Percentiles rank a stretch among this genome's conserved stretches.
These are phyloP conservation scores for Oreochromis aureus DNA, from an alignment of 2,113 vertebrate species.

Conservation along the genomic window DNA sequence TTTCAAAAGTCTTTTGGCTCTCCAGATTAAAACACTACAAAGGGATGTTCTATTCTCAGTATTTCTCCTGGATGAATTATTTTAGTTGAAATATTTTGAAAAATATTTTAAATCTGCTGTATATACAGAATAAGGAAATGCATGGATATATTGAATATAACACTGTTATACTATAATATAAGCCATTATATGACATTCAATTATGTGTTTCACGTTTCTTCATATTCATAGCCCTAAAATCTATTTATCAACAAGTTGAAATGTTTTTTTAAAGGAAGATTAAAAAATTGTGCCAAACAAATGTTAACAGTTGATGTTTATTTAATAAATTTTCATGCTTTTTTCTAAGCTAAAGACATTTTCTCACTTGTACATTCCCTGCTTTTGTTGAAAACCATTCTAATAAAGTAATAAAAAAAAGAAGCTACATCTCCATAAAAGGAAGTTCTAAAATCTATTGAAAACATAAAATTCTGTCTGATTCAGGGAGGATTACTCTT, in stretches of 20 bases:
- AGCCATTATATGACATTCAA: neutral
- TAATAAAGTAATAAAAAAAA: neutral
- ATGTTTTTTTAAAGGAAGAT: neutral
- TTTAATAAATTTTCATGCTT: neutral
- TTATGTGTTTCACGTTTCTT: neutral
- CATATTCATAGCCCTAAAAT: neutral
- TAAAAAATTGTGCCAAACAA: fast-evolving
- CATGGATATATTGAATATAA: neutral
- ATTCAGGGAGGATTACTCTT: neutral
- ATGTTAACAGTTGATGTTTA: neutral
- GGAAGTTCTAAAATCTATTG: neutral
- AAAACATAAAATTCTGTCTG: neutral
- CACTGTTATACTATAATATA: fast-evolving
- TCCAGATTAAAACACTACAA: neutral
- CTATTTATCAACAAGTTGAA: neutral
- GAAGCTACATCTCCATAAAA: neutral
- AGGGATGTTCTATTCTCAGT: neutral
- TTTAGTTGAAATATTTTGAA: neutral
- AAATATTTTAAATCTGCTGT: neutral
- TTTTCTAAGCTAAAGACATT: neutral
- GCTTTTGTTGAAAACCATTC: neutral
- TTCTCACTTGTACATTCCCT: no score
- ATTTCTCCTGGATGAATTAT: neutral
- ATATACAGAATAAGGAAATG: fast-evolving
- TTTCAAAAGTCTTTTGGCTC: neutral